Percentiles rank a stretch among this genome's conserved stretches.
These are phyloP conservation scores for Manduca sexta DNA, from an alignment of 1,140 invertebrate species.

Conservation along the genomic window DNA sequence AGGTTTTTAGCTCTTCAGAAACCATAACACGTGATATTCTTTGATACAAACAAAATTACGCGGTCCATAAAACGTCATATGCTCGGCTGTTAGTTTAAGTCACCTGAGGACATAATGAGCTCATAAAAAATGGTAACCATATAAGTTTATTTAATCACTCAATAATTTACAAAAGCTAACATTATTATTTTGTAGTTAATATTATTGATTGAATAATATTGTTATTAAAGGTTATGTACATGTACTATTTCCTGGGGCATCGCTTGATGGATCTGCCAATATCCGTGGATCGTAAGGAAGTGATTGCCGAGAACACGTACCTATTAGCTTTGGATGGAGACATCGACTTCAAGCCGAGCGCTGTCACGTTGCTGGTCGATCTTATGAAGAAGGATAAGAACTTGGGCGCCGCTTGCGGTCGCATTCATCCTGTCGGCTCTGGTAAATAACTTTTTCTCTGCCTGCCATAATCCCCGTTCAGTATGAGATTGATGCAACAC, in stretches of 20 bases:
- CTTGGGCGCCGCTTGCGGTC: slow-evolving; percentile 96
- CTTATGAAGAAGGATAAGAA: slow-evolving; percentile 99
- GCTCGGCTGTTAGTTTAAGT: too few relatives aligned
- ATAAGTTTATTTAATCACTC: not conserved
- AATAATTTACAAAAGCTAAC: too few relatives aligned
- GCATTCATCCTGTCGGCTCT: slow-evolving; percentile 97
- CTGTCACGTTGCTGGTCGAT: slow-evolving; percentile 95
- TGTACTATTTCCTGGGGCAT: slow-evolving; percentile 98
- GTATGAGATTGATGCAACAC: not conserved
- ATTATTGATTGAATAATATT: not conserved
- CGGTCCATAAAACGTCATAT: too few relatives aligned
- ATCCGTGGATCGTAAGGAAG: slow-evolving; percentile 92
- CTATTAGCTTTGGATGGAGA: slow-evolving; percentile 97
- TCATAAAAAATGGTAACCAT: too few relatives aligned
- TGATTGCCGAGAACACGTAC: slow-evolving; percentile 97
- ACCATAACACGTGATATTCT: too few relatives aligned
- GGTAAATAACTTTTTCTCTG: slow-evolving; percentile 66
- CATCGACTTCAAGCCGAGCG: slow-evolving; percentile 97
- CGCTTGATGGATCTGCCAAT: slow-evolving; percentile 94
- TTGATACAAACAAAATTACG: too few relatives aligned
- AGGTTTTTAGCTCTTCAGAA: too few relatives aligned
- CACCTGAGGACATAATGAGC: too few relatives aligned
- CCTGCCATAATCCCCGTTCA: too few relatives aligned
- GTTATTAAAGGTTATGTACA: slow-evolving; percentile 94
- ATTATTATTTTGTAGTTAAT: not conserved